Percentiles rank a stretch among this genome's conserved stretches.
Conservation (phyloP, 2,888 invertebrate genomes). For the Nebria brevicollis region DNA sequence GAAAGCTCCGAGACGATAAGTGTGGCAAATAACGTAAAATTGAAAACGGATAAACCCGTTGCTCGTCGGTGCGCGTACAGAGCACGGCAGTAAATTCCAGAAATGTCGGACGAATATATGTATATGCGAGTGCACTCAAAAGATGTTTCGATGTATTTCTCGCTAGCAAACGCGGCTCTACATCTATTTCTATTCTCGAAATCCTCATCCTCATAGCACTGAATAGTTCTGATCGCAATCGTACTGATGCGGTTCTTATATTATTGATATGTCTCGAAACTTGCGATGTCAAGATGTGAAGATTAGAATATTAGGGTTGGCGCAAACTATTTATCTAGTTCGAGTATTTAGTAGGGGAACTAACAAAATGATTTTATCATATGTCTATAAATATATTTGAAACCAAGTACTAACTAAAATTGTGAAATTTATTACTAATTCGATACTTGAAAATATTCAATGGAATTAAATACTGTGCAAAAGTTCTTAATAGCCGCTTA, state of each 20-base stretch:
- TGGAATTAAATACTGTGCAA: background rate
- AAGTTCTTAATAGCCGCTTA: background rate
- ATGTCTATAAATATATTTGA: background rate
- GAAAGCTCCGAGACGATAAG: constrained; percentile 1
- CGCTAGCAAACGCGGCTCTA: background rate
- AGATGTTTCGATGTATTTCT: constrained; percentile 9
- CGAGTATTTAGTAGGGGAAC: too few species aligned
- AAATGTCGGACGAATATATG: constrained; percentile 17
- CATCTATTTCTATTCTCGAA: constrained; percentile 12
- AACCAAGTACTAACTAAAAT: background rate
- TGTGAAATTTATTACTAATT: background rate
- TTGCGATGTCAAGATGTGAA: background rate
- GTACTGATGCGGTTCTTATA: background rate
- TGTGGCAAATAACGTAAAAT: constrained; percentile 31
- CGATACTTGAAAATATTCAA: background rate
- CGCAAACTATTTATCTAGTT: background rate
- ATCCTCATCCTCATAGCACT: constrained; percentile 17
- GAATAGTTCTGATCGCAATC: constrained; percentile 7
- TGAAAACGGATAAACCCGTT: constrained; percentile 42
- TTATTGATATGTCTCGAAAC: background rate
- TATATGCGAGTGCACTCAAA: constrained; percentile 15
- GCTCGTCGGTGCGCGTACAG: background rate
- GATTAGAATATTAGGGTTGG: background rate
- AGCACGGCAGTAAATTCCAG: constrained; percentile 15
- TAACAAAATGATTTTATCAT: too few species aligned